Conservation (phyloP, 2,113 vertebrate genomes). For the Megatriorchis doriae region DNA sequence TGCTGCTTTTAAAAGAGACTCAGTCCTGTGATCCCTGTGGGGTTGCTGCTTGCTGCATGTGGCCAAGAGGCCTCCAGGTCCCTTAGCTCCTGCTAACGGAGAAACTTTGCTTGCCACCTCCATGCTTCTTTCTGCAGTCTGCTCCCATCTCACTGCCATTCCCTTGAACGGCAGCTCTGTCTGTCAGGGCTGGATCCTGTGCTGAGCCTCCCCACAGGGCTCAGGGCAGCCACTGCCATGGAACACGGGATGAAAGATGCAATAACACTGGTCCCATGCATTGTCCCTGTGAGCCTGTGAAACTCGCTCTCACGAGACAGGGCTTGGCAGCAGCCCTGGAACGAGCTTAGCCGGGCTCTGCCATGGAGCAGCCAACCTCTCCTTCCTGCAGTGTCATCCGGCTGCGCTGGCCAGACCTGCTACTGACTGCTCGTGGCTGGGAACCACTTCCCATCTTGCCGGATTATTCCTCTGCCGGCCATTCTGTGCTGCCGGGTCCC, state of each 20-base stretch:
- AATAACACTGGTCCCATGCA: not conserved
- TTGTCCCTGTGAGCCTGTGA: not conserved
- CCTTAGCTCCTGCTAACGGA: not conserved
- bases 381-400: slow-evolving; percentile 29
- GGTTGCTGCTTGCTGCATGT: not conserved
- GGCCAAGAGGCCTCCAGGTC: not conserved
- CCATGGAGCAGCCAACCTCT: not conserved
- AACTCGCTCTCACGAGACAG: not conserved
- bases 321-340: slow-evolving; percentile 9
- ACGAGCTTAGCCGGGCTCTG: not conserved
- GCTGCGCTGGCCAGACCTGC: not conserved
- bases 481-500: accelerated
- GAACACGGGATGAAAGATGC: not conserved
- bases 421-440: not conserved
- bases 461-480: not conserved
- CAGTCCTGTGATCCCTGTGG: not conserved
- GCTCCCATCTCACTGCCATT: not conserved
- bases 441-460: slow-evolving; percentile 8
- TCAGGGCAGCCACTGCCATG: not conserved
- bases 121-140: too few species aligned
- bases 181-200: not conserved
- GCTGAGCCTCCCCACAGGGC: not conserved
- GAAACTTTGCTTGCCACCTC: not conserved
- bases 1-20: not conserved
- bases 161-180: not conserved